phyloP scores from a whole-genome alignment of 2,113 vertebrate genomes.

The Channa argus region DNA sequence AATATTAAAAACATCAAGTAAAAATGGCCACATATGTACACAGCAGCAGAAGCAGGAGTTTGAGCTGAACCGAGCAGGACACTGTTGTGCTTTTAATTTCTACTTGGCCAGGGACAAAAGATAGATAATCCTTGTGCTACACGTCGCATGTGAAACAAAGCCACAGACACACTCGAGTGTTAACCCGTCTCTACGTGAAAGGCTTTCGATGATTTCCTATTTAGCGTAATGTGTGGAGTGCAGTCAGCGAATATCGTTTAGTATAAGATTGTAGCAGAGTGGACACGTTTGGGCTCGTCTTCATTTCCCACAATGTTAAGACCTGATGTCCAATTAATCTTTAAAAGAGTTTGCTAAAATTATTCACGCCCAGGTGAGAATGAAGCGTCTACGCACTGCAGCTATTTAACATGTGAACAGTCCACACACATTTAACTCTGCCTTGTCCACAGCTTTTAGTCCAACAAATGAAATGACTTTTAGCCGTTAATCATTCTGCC shows the following conservation, averaged over 20 bases:
- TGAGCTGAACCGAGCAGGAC: conserved; percentile 56
- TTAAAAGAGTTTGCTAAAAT: conserved; percentile 34
- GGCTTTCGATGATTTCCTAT: conserved; percentile 21
- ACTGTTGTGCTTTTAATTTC: conserved; percentile 77
- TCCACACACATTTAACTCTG: conserved; percentile 21
- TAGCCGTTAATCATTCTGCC: conserved; percentile 9
- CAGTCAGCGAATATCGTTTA: neutral
- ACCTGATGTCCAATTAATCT: conserved; percentile 24
- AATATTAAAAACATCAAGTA: conserved; percentile 81
- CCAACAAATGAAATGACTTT: conserved; percentile 4
- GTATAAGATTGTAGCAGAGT: conserved; percentile 7
- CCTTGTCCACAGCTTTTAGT: neutral
- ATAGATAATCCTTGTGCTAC: conserved; percentile 62
- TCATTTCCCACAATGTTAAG: conserved; percentile 11
- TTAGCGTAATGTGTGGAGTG: conserved; percentile 26
- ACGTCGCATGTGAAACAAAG: conserved; percentile 45
- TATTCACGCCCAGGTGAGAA: conserved; percentile 53
- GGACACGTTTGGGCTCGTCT: conserved; percentile 17
- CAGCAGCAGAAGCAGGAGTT: conserved; percentile 79
- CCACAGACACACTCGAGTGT: conserved; percentile 32
- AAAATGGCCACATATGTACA: conserved; percentile 74
- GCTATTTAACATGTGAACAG: conserved; percentile 56
- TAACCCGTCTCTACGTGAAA: conserved; percentile 39
- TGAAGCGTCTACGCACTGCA: conserved; percentile 48
- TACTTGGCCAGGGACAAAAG: conserved; percentile 48